A percentile compares a stretch with the other conserved stretches of the same genome.
Conservation (phyloP, 2,888 invertebrate species). For the Athrips mouffetella region DNA sequence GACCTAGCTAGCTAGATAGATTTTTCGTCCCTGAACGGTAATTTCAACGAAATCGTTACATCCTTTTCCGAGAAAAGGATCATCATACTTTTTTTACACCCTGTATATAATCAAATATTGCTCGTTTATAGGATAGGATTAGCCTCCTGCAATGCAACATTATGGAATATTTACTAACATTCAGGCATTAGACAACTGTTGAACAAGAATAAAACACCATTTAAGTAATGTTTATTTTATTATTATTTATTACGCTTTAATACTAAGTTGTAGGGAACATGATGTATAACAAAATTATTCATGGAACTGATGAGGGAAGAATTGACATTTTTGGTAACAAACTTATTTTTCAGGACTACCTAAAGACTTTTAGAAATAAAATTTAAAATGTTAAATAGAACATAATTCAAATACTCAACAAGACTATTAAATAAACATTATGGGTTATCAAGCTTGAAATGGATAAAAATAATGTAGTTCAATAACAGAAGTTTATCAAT, state of each 20-base stretch:
- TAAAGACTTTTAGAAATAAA: constrained; percentile 38
- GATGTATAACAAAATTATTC: constrained; percentile 49
- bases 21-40: no score
- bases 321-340: constrained; percentile 70
- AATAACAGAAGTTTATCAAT: constrained; percentile 8
- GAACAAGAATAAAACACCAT: no score
- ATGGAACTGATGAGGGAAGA: constrained; percentile 42
- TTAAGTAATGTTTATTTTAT: constrained; percentile 70
- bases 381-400: constrained; percentile 42
- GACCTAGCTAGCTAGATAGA: no score
- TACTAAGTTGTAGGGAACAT: constrained; percentile 66
- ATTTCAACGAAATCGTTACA: no score
- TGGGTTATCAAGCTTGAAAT: constrained; percentile 23
- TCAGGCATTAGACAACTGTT: no score
- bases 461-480: constrained; percentile 15
- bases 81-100: no score
- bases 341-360: constrained; percentile 30
- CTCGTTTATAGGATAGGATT: no score
- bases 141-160: no score
- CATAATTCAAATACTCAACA: constrained; percentile 48
- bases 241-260: constrained; percentile 52
- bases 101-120: no score
- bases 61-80: no score
- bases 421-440: constrained; percentile 28
- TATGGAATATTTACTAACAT: no score